Evolutionary conservation across 2,113 vertebrate genomes (phyloP), one percentile per base, ranked within the genome.

Genomic region (Pycnonotus jocosus): DNA sequence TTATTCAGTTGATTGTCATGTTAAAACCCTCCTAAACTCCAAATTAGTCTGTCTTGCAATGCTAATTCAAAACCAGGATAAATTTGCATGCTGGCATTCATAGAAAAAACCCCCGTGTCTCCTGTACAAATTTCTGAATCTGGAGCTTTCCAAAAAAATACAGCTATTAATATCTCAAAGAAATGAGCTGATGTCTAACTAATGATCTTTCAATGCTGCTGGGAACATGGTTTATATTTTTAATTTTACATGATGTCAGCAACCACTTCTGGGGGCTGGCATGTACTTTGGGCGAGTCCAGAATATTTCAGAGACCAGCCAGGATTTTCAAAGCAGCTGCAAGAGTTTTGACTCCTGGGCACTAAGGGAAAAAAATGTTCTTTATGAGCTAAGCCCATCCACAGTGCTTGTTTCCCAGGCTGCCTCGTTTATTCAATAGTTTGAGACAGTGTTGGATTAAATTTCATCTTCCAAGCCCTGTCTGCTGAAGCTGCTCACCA

Each of bases 371-470:
- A 86, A 86, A 77, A 82, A 40, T 4, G 24, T 45, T 48, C 62
- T 69, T 92, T 68, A 51, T 89, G 81, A 76, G 33, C 81, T 68
- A 86, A 96, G 50, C 71, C 74, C 70, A 81, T 92, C 48, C 58
- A 42, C 66, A 80, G 66, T 24, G 70, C 70, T 96, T 62, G 48
- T 89, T 92, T 93, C 93, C 91, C 84, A 94, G 94, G 84, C 91
- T 95, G 84, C 89, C 61, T 89, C 56, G 0, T 95, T 86, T 92
- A 62, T 80, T 92, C 72, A 87, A 84, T 65, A 56, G 74, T 81
- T 87, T 74, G 88, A 94, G 91, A 81, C 93, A 85, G 44, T 27
- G 25, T 74, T 85, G 90, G 84, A 91, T 96, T 95, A 79, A 69
- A 80, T 86, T 88, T 88, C 86, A 21, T 78, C 69, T 84, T 90